Evolutionary conservation across 2,797 vertebrate species (phyloP), one percentile per base, ranked within the genome.

Genomic region (Nyctibius grandis): DNA sequence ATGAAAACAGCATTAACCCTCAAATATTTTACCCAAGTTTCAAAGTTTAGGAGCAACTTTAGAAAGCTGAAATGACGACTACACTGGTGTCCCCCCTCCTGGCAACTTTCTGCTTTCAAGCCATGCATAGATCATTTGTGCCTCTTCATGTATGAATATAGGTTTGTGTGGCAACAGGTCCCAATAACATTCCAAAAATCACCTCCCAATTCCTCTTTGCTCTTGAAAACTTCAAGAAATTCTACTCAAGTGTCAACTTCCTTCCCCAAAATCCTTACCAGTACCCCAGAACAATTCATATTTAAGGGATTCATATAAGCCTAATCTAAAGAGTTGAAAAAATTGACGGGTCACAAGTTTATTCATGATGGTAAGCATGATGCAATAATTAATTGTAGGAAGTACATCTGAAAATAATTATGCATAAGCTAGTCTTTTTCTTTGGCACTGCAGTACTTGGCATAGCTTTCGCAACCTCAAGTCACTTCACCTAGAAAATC

Each of bases 401-500:
- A 93, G 33, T 22, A 85, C 45, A 80, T 57, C 54, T 76, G 76
- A 57, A 40, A 89, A 82, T 33, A 60, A 72, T 88, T 81, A 76
- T 1, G 8, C 15, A 45, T 18, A 14, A 74, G 25, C 25, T 10
- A 74, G 26, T 13, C 12, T 17, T 90, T 73, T 69, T 88, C 76
- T 78, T 53, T 75, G 84, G 80, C 91, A 89, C 22, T 34, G 63
- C 57, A 59, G 26, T 12, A 69, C 26, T 91, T 88, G 69, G 76
- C 87, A 83, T 3, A 14, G 57, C 6, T 69, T 78, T n/a, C 82
- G 61, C 73, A 89, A 89, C 73, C 76, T 85, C 59, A 78, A 81
- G 72, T 89, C 77, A 64, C 65, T 96, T 91, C 70, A 93, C 89
- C 77, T 93, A 77, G 63, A 92, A 95, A 95, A 95, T 45, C 19